phyloP scores from a whole-genome alignment of 2,888 invertebrate species.

The Drosophila mercatorum region DNA sequence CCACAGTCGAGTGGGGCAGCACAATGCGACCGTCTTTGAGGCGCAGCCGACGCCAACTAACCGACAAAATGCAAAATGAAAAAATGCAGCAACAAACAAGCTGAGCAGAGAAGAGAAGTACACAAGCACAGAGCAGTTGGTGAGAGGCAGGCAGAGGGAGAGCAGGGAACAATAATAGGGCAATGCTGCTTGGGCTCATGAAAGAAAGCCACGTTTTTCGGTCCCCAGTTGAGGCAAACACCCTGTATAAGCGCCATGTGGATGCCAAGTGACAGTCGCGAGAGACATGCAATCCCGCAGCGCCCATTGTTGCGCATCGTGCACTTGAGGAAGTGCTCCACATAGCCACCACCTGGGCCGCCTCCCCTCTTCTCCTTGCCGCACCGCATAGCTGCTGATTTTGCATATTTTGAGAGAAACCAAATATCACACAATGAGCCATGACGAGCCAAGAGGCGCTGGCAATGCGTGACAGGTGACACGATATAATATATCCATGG shows the following conservation, averaged over 20 bases:
- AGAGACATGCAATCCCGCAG: slow-evolving; percentile 68
- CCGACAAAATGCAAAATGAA: slow-evolving; percentile 40
- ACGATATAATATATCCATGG: slow-evolving; percentile 32
- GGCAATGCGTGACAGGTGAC: slow-evolving; percentile 67
- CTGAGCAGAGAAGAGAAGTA: slow-evolving; percentile 4
- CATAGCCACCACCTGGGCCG: slow-evolving; percentile 28
- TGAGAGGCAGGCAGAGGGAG: slow-evolving; percentile 1
- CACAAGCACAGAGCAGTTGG: slow-evolving; percentile 11
- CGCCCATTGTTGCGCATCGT: slow-evolving; percentile 74
- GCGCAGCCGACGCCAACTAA: slow-evolving; percentile 42
- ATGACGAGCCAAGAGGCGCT: slow-evolving; percentile 43
- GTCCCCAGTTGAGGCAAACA: slow-evolving; percentile 12
- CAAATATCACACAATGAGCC: slow-evolving; percentile 69
- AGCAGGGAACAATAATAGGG: slow-evolving; percentile 46
- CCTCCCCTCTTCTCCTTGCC: background rate
- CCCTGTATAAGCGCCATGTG: slow-evolving; percentile 58
- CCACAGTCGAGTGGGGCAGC: slow-evolving; percentile 7
- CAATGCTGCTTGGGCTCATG: slow-evolving; percentile 44
- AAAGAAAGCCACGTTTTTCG: slow-evolving; percentile 50
- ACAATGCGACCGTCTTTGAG: slow-evolving; percentile 46
- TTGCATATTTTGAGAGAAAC: slow-evolving; percentile 72
- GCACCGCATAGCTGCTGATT: slow-evolving; percentile 35
- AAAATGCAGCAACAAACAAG: slow-evolving; percentile 35
- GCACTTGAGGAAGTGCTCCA: slow-evolving; percentile 76
- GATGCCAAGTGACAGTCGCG: slow-evolving; percentile 59